Percentiles rank a stretch among this genome's conserved stretches.
Evolutionary conservation across 2,888 invertebrate genomes (phyloP).

Genomic region (Mechanitis mazaeus): DNA sequence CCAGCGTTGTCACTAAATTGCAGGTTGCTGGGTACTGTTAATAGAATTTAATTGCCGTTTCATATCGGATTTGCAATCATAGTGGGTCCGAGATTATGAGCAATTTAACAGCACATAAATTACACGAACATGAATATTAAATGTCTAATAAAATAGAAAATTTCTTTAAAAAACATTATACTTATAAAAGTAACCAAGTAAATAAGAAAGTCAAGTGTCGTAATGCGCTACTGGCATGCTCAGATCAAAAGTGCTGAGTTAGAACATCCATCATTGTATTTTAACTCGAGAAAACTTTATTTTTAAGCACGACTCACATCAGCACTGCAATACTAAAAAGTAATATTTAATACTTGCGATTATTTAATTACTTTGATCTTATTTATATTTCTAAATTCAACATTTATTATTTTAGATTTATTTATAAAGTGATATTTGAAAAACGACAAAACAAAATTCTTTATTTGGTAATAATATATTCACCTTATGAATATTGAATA

Average conservation of each 20-base stretch:
- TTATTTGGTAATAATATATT: slow-evolving; percentile 1
- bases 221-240: slow-evolving; percentile 52
- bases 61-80: slow-evolving; percentile 32
- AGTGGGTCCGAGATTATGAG: slow-evolving; percentile 23
- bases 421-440: no score
- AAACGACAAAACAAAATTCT: no score
- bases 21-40: slow-evolving; percentile 59
- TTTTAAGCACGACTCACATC: not conserved
- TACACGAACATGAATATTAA: slow-evolving; percentile 32
- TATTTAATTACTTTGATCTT: no score
- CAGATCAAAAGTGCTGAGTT: slow-evolving; percentile 69
- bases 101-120: slow-evolving; percentile 30
- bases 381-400: no score
- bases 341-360: not conserved
- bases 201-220: not conserved
- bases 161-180: slow-evolving; percentile 3
- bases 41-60: slow-evolving; percentile 69
- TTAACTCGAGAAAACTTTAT: slow-evolving; percentile 32
- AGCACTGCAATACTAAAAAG: not conserved
- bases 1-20: slow-evolving; percentile 63
- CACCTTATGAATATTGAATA: slow-evolving; percentile 1
- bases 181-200: not conserved
- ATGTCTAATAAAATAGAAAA: slow-evolving; percentile 26
- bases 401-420: no score
- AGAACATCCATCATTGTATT: slow-evolving; percentile 67